Evolutionary conservation across 2,888 invertebrate species (phyloP), one percentile per base, ranked within the genome.

Genomic region (Norana najaformis): DNA sequence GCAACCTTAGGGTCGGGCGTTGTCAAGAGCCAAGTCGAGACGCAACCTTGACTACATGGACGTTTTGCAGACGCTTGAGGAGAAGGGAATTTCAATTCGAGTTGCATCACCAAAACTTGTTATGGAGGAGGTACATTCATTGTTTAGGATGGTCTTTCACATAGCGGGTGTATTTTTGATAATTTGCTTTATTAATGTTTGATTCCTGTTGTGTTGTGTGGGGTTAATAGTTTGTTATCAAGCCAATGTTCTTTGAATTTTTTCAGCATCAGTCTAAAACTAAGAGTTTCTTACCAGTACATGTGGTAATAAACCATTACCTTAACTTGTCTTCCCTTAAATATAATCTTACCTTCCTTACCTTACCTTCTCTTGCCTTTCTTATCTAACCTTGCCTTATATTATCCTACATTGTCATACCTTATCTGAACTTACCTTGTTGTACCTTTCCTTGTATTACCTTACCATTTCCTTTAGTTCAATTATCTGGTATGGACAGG

Each of bases 21-120:
- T 99, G 92, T 99, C 99, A 0, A 96, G 99, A 93, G 99, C 99
- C 0, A 99, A 99, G 95, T 99, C 99, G 0, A 96, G 99, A 83
- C 96, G 99, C 90, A 99, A 98, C 94, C 95, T 99, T 90, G 98
- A 98, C 94, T 99, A 99, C 94, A 97, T 97, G 93, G 97, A 97
- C 90, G 99, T 99, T 4, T 95, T 99, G 88, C 96, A 96, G 30
- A 97, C 97, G 94, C 95, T 99, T 91, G 96, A 98, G 92, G 95
- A 96, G 89, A 96, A 96, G 95, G 98, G 98, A 41, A 98, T 98
- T 93, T 97, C 98, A 4, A 99, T 99, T 92, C 96, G 99, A 94
- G 98, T 99, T 0, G 99, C 99, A 18, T 99, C 99, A 23, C 99
- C 99, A 0, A 99, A 99, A 95, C 95, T 99, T 91, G 99, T 99